These are phyloP conservation scores for Decapterus maruadsi DNA, from an alignment of 2,797 vertebrate species.

Conservation along the genomic window DNA sequence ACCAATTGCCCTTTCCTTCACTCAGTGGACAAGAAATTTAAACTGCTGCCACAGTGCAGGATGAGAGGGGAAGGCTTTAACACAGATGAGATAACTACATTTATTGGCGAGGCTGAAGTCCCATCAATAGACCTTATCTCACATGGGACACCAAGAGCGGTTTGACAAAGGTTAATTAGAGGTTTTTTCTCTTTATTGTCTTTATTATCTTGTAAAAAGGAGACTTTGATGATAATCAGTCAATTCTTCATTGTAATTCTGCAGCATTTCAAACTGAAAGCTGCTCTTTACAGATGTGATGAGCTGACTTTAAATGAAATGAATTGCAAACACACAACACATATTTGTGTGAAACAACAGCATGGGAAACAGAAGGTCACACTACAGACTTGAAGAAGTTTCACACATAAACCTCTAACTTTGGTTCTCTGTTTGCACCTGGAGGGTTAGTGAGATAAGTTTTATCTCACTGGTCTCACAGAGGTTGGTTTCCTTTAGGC, in stretches of 20 bases:
- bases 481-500: neutral
- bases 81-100: slow-evolving; percentile 1
- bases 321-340: neutral
- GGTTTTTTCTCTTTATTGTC: neutral
- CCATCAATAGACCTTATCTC: slow-evolving; percentile 11
- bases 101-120: neutral
- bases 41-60: neutral
- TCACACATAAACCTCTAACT: neutral
- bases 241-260: neutral
- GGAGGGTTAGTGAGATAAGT: neutral
- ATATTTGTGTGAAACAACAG: neutral
- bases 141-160: neutral
- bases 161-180: slow-evolving; percentile 54
- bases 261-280: neutral
- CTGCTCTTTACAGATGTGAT: neutral
- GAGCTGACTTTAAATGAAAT: slow-evolving; percentile 1
- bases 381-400: neutral
- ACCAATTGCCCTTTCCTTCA: slow-evolving; percentile 43
- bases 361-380: neutral
- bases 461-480: neutral
- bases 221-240: slow-evolving; percentile 34
- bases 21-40: neutral
- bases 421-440: neutral
- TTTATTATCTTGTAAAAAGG: slow-evolving; percentile 31
- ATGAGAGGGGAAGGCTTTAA: slow-evolving; percentile 14